Percentiles rank a stretch among this genome's conserved stretches.
Evolutionary conservation across 1,140 invertebrate genomes (phyloP).

Genomic region (Lepidurus arcticus): DNA sequence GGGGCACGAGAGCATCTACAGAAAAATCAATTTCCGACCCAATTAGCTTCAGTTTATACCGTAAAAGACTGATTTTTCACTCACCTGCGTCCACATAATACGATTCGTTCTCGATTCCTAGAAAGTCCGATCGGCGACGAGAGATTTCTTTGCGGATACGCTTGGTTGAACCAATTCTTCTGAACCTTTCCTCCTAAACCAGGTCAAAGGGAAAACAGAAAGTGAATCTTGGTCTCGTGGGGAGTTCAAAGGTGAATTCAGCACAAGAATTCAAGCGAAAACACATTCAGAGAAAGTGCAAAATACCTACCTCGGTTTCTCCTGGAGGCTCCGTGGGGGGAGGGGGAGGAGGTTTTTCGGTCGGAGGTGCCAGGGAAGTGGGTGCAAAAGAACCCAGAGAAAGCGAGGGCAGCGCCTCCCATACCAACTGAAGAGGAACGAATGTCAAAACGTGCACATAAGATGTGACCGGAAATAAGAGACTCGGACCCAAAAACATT

Average conservation of each 20-base stretch:
- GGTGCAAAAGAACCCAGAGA: slow-evolving; percentile 48
- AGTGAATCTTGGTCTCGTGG: background rate
- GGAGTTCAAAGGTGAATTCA: background rate
- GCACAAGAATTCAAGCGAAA: slow-evolving; percentile 29
- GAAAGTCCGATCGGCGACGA: slow-evolving; percentile 74
- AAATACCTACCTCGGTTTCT: slow-evolving; percentile 33
- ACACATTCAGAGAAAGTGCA: slow-evolving; percentile 35
- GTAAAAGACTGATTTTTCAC: slow-evolving; percentile 29
- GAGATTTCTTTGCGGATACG: slow-evolving; percentile 78
- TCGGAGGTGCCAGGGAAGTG: slow-evolving; percentile 65
- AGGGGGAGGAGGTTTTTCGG: slow-evolving; percentile 78
- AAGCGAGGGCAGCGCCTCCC: slow-evolving; percentile 35
- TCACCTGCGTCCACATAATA: slow-evolving; percentile 44
- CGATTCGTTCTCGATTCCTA: slow-evolving; percentile 63
- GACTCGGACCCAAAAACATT: background rate
- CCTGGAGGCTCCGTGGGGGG: slow-evolving; percentile 46
- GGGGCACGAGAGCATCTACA: slow-evolving; percentile 11
- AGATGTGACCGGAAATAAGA: slow-evolving; percentile 15
- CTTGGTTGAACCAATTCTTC: slow-evolving; percentile 62
- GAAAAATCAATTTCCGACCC: background rate
- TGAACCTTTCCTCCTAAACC: slow-evolving; percentile 35
- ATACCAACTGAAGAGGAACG: slow-evolving; percentile 43
- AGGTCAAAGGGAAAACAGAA: slow-evolving; percentile 12
- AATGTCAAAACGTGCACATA: slow-evolving; percentile 44
- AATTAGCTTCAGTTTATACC: background rate